Conservation (phyloP, 2,888 invertebrate species). For the Acrocyrtus sp. region DNA sequence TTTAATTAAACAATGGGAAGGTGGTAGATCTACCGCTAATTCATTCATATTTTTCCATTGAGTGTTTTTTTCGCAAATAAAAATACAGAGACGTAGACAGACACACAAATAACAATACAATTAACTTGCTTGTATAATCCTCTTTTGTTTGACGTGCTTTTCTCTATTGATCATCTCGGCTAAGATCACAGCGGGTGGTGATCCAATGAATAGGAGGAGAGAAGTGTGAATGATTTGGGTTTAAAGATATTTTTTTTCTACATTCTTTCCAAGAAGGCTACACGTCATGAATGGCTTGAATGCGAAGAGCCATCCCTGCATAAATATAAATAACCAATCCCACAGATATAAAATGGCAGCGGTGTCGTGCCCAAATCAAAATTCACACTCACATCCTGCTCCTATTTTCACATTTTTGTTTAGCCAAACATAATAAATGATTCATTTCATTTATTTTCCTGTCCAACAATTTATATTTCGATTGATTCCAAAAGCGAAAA, state of each 20-base stretch:
- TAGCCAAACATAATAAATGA: no score
- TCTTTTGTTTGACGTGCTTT: slow-evolving; percentile 19
- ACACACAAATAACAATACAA: neutral
- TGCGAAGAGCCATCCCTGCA: neutral
- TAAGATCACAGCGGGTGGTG: slow-evolving; percentile 26
- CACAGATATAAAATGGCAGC: no score
- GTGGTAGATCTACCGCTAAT: slow-evolving; percentile 23
- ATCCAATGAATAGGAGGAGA: slow-evolving; percentile 27
- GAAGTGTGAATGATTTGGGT: neutral
- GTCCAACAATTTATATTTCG: no score
- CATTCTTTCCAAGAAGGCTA: neutral
- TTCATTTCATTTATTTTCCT: no score
- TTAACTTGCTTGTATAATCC: neutral
- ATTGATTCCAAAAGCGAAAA: neutral
- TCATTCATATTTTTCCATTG: slow-evolving; percentile 37
- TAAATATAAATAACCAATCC: no score
- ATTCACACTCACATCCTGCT: neutral
- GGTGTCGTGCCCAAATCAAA: neutral
- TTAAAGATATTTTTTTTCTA: no score
- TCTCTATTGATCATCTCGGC: slow-evolving; percentile 27
- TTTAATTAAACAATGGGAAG: slow-evolving; percentile 50
- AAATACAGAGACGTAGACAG: neutral
- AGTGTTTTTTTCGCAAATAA: no score
- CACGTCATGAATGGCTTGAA: no score
- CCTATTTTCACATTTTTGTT: neutral